phyloP scores from a whole-genome alignment of 2,888 invertebrate species.

The Monoplex corrugatus region DNA sequence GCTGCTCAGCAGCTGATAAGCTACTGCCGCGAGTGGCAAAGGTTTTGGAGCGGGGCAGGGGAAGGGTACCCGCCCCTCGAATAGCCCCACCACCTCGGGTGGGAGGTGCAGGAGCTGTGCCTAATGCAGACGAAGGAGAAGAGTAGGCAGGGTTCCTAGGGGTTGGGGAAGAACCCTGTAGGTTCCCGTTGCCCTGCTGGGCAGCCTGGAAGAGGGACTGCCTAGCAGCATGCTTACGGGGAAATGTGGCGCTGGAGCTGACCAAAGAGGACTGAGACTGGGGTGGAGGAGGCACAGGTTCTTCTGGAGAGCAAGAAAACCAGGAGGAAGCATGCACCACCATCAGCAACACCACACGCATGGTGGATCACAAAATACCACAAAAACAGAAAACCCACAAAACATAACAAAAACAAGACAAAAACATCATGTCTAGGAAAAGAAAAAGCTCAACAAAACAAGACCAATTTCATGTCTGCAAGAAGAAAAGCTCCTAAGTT shows the following conservation, averaged over 20 bases:
- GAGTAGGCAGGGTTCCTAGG: conserved; percentile 52
- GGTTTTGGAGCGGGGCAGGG: neutral
- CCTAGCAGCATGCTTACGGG: conserved; percentile 15
- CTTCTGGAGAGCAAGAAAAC: conserved; percentile 51
- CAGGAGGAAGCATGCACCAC: conserved; percentile 57
- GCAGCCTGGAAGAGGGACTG: neutral
- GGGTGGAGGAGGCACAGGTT: conserved; percentile 28
- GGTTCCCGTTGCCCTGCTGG: conserved; percentile 30
- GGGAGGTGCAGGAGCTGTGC: conserved; percentile 47
- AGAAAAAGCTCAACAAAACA: neutral
- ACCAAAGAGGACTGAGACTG: neutral
- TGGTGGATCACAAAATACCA: conserved; percentile 10
- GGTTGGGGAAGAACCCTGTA: conserved; percentile 7
- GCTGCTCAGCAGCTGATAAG: conserved; percentile 72
- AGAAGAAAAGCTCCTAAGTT: neutral
- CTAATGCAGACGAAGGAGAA: conserved; percentile 13
- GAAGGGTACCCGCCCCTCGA: neutral
- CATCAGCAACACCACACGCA: conserved; percentile 12
- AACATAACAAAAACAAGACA: neutral
- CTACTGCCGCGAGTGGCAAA: conserved; percentile 56
- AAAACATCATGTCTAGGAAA: neutral
- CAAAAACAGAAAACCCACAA: neutral
- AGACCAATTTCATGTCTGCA: neutral
- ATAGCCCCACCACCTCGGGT: conserved; percentile 43
- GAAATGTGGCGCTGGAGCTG: conserved; percentile 44